Conservation (phyloP, 2,888 invertebrate species). For the Pammene fasciana region DNA sequence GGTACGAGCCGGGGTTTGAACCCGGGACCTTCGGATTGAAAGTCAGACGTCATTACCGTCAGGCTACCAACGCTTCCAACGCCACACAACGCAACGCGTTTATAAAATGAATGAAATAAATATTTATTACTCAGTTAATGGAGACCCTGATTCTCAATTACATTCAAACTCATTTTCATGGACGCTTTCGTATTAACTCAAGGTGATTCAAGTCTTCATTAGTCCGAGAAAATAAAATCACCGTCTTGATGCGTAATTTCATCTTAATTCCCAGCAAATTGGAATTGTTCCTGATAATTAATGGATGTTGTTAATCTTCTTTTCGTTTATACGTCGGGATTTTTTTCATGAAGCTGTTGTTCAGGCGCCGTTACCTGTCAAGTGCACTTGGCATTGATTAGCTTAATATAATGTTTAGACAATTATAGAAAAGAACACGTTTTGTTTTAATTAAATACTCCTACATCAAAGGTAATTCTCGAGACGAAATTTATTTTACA, state of each 20-base stretch:
- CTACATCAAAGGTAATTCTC: background rate
- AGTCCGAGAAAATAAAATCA: constrained; percentile 16
- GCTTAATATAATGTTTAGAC: background rate
- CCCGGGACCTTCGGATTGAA: too few relatives aligned
- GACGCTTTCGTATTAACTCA: background rate
- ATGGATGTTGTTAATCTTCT: constrained; percentile 22
- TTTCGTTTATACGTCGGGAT: background rate
- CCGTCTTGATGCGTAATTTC: constrained; percentile 22
- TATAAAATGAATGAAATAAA: too few relatives aligned
- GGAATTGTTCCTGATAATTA: constrained; percentile 19
- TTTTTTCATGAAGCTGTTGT: background rate
- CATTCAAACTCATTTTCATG: background rate
- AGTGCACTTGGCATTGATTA: background rate
- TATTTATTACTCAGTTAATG: too few relatives aligned
- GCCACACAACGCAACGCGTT: too few relatives aligned
- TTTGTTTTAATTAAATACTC: background rate
- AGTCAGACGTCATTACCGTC: too few relatives aligned
- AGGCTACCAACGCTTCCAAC: too few relatives aligned
- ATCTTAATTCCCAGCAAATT: constrained; percentile 26
- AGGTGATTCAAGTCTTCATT: constrained; percentile 15
- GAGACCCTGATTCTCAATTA: background rate
- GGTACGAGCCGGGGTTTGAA: too few relatives aligned
- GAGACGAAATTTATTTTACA: background rate
- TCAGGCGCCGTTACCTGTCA: background rate
- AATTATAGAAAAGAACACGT: background rate